phyloP scores from a whole-genome alignment of 2,113 vertebrate species.

The Elachura formosa region DNA sequence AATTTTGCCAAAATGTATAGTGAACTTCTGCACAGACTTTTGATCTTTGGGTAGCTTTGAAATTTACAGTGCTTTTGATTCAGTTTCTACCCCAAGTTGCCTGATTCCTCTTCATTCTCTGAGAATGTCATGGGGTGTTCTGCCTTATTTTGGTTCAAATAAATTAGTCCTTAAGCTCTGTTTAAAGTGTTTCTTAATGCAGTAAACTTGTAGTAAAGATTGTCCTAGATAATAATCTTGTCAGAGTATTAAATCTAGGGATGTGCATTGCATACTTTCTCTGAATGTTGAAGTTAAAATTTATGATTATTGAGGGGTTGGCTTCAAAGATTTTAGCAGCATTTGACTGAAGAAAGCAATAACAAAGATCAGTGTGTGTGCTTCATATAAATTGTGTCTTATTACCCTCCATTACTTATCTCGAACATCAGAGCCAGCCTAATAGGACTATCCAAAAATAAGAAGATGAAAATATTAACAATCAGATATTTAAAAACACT shows the following conservation, averaged over 20 bases:
- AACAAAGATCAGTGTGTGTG: neutral
- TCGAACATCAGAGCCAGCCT: neutral
- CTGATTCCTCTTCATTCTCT: neutral
- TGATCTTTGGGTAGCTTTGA: neutral
- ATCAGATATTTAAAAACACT: neutral
- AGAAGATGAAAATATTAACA: neutral
- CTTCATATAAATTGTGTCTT: neutral
- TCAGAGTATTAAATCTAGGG: neutral
- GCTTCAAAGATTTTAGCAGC: neutral
- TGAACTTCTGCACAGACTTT: rapidly evolving
- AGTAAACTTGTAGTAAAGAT: neutral
- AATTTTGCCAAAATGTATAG: neutral
- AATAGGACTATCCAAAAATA: neutral
- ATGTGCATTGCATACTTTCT: rapidly evolving
- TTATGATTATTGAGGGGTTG: neutral
- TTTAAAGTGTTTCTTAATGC: neutral
- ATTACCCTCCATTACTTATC: neutral
- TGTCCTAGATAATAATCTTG: neutral
- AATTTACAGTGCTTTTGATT: neutral
- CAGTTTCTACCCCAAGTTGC: neutral
- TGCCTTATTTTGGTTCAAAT: neutral
- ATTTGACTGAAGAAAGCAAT: neutral
- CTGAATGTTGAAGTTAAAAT: neutral
- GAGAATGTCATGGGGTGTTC: neutral
- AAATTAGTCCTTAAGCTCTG: neutral